Base-by-base conservation (phyloP, 2,888 invertebrate species). In the Leucozona laternaria region DNA sequence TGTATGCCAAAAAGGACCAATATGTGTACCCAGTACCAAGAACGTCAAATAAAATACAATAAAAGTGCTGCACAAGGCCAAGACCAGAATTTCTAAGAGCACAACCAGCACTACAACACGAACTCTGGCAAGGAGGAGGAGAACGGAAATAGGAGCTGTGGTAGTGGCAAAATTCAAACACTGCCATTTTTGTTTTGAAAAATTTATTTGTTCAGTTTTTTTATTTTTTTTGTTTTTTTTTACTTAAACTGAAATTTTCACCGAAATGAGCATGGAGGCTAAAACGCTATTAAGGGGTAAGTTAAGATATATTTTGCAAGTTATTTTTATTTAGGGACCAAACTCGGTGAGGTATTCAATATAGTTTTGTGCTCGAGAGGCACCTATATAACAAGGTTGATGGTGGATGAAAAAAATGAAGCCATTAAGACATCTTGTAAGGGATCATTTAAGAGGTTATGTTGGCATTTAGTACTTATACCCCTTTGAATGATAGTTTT, bases 241-340 rank as follows among this genome's bases (percentile, higher is more conserved):
- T 22, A 20, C 60, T 68, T n/a, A 68, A 72, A 72, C 62, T 31
- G 60, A 85, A 85, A 40, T 72, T 81, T 62, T 73, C 85, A 81
- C 77, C 81, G 81, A 81, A 68, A 72, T 77, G 85, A 84, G 86
- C 86, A 88, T 88, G 88, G 88, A 87, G 86, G 81, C 88, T 88
- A 88, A 87, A 82, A 87, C 81, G 58, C 83, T 87, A 48, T 72
- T 88, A 85, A 88, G 79, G 88, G 88, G 88, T 88, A 88, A 88
- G 88, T 87, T 48, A 15, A 31, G n/a, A 66, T 66, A 20, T 66
- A 48, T 13, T 58, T 60, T 20, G 20, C 7, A 43, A 57, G 20
- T 60, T 72, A 72, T 55, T 71, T 37, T 31, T 7, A 20, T 66
- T 48, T 31, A 17, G 31, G 13, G 17, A 45, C 0, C 8, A 43